These are phyloP conservation scores for Latrodectus geometricus DNA, from an alignment of 1,140 invertebrate genomes.

Conservation along the genomic window DNA sequence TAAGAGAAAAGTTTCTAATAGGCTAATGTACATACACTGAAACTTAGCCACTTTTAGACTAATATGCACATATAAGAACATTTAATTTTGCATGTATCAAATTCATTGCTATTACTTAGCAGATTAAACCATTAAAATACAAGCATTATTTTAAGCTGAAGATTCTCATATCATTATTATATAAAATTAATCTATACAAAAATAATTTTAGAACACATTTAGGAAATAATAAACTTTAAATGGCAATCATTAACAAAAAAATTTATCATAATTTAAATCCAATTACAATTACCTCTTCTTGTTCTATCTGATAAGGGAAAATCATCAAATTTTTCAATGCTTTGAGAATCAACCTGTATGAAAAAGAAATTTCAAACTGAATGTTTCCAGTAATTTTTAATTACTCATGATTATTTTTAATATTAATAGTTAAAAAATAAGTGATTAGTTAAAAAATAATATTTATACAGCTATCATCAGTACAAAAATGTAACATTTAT, in stretches of 20 bases:
- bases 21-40: no score
- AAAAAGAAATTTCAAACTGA: neutral
- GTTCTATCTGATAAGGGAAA: slow-evolving; percentile 61
- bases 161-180: no score
- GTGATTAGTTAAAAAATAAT: neutral
- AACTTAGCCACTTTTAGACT: no score
- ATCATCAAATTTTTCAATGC: slow-evolving; percentile 35
- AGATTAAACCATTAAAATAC: no score
- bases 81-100: no score
- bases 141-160: no score
- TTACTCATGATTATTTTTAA: neutral
- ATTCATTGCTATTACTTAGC: no score
- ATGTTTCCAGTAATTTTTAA: neutral
- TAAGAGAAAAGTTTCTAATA: no score
- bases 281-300: slow-evolving; percentile 32
- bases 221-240: neutral
- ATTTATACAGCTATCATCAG: no score
- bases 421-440: neutral
- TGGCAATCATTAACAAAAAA: neutral
- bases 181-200: neutral
- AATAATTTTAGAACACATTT: neutral
- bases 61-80: no score
- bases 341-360: slow-evolving; percentile 24
- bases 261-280: neutral
- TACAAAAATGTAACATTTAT: no score